Conservation (phyloP, 2,888 invertebrate genomes). For the Athrips mouffetella region DNA sequence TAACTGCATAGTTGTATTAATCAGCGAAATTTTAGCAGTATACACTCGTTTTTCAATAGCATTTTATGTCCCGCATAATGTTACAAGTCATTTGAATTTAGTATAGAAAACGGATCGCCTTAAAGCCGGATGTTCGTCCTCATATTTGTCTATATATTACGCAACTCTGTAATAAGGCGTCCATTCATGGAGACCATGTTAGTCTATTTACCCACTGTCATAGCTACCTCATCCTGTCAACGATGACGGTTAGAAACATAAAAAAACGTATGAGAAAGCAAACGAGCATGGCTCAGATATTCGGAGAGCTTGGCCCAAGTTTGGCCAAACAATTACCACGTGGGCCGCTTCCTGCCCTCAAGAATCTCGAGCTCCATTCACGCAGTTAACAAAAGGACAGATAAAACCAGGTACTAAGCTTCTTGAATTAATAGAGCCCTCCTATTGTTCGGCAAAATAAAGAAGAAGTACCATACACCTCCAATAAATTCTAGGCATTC, state of each 20-base stretch:
- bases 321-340: slow-evolving; percentile 52
- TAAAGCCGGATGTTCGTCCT: not conserved
- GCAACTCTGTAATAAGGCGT: not conserved
- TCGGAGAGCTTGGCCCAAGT: slow-evolving; percentile 19
- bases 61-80: too few relatives aligned
- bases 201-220: not conserved
- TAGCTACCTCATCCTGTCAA: slow-evolving; percentile 2
- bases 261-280: slow-evolving; percentile 41
- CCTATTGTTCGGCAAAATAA: not conserved
- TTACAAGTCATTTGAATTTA: not conserved
- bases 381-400: slow-evolving; percentile 37
- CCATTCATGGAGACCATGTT: slow-evolving; percentile 3
- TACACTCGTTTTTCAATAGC: too few relatives aligned
- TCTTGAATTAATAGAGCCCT: slow-evolving; percentile 17
- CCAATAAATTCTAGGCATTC: too few relatives aligned
- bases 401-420: slow-evolving; percentile 27
- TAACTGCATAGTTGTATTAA: too few relatives aligned
- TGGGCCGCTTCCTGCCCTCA: slow-evolving; percentile 49
- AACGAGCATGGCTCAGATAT: slow-evolving; percentile 33
- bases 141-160: not conserved
- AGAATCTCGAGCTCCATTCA: slow-evolving; percentile 45
- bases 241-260: slow-evolving; percentile 1
- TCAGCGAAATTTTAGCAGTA: too few relatives aligned
- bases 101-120: not conserved
- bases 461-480: too few relatives aligned